These are phyloP conservation scores for Stenolophus ochropezus DNA, from an alignment of 2,888 invertebrate species.

Conservation along the genomic window DNA sequence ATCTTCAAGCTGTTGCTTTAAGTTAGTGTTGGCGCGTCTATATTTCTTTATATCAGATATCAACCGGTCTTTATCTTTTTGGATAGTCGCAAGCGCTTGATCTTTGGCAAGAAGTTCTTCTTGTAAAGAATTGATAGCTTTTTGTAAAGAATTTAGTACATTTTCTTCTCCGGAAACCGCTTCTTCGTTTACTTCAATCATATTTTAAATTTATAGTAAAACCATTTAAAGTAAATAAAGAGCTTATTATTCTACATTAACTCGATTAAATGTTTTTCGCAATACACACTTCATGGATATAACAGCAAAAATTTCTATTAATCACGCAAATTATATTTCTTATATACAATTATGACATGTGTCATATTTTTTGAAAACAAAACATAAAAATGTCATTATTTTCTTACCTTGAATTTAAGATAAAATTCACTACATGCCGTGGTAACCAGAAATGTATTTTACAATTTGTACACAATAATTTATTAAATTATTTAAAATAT, in stretches of 20 bases:
- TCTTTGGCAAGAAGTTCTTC: slow-evolving; percentile 74
- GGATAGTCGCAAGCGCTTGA: slow-evolving; percentile 72
- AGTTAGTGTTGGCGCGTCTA: slow-evolving; percentile 73
- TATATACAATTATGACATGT: slow-evolving; percentile 36
- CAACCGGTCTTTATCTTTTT: slow-evolving; percentile 75
- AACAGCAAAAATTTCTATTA: slow-evolving; percentile 42
- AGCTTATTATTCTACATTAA: not conserved
- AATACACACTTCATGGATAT: slow-evolving; percentile 15
- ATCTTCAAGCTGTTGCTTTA: slow-evolving; percentile 76
- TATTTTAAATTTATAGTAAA: slow-evolving; percentile 23
- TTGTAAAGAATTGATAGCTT: slow-evolving; percentile 72
- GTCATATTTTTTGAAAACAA: slow-evolving; percentile 48
- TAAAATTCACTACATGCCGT: slow-evolving; percentile 1
- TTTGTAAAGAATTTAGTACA: slow-evolving; percentile 68
- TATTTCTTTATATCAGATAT: slow-evolving; percentile 73
- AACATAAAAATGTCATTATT: slow-evolving; percentile 44
- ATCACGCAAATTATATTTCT: slow-evolving; percentile 38
- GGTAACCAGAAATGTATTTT: not conserved
- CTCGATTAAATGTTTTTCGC: not conserved
- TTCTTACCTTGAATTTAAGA: slow-evolving; percentile 29
- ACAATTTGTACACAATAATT: no score
- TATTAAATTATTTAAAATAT: no score
- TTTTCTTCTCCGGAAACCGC: not conserved
- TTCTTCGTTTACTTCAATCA: slow-evolving; percentile 41
- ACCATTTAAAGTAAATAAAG: not conserved